phyloP scores from a whole-genome alignment of 2,797 vertebrate genomes.

The Muscicapa comitata region DNA sequence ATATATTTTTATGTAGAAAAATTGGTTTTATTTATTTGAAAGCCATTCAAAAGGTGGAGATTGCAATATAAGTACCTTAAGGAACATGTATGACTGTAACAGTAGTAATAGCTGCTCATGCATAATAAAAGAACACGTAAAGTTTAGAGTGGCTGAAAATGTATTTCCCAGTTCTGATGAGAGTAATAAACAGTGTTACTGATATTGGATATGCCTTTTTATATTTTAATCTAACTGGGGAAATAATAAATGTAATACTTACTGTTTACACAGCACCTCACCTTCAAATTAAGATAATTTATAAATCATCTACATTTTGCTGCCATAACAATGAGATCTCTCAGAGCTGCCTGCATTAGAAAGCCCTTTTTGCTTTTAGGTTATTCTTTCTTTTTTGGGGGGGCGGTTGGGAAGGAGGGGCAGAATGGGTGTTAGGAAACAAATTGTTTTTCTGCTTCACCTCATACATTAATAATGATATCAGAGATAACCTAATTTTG shows the following conservation, averaged over 20 bases:
- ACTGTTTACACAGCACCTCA: background rate
- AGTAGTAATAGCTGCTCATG: slow-evolving; percentile 14
- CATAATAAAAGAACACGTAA: slow-evolving; percentile 30
- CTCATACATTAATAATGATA: slow-evolving; percentile 58
- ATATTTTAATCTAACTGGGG: slow-evolving; percentile 4
- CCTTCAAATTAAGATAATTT: slow-evolving; percentile 35
- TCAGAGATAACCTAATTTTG: slow-evolving; percentile 54
- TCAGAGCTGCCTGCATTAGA: background rate
- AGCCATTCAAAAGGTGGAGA: background rate
- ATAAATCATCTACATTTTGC: background rate
- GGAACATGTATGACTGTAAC: background rate
- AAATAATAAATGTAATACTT: slow-evolving; percentile 35
- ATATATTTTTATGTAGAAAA: background rate
- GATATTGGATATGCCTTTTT: background rate
- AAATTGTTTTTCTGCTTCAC: slow-evolving; percentile 32
- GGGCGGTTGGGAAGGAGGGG: fast-evolving
- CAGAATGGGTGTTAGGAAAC: background rate
- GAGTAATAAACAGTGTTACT: background rate
- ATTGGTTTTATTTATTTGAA: background rate
- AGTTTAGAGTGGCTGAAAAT: slow-evolving; percentile 25
- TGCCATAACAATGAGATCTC: background rate
- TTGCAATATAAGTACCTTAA: background rate
- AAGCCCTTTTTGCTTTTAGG: background rate
- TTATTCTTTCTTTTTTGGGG: background rate
- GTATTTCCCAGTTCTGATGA: background rate